Evolutionary conservation across 2,888 invertebrate genomes (phyloP), one percentile per base, ranked within the genome.

Genomic region (Daptonema setosum): DNA sequence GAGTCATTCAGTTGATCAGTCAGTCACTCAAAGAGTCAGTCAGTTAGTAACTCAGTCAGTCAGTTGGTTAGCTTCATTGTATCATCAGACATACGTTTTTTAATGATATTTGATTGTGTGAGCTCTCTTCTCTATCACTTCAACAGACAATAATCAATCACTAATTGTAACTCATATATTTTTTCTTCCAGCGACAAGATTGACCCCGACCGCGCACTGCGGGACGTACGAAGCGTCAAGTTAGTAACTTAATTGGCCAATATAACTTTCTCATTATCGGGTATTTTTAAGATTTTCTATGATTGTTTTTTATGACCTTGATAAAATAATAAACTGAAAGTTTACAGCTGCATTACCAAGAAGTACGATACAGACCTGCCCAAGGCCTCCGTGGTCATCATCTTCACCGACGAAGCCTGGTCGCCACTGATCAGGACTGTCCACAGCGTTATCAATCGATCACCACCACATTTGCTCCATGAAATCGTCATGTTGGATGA

Each of bases 401-500:
- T 87, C 61, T 90, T 87, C 75, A 85, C 81, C 70, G 86, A 90
- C 71, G 88, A 90, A 72, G 85, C 86, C 0, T 87, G 83, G 76
- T 84, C 85, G 52, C 81, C 85, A 45, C 76, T 87, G 48, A 67
- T 87, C 45, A 73, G 87, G 58, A 88, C 87, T 0, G 79, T 87
- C n/a, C 83, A 85, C 78, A 85, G 85, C 69, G 85, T 87, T n/a
- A 74, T 88, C 55, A 82, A 84, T 69, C 75, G 81, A 72, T 81
- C 80, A 65, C 83, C 79, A 41, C 76, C 74, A 62, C 76, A 73
- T 60, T 78, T 83, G 66, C 75, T 95, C 20, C 82, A 86, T 69
- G 91, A 95, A 75, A 83, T 95, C 58, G 83, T 95, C 66, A 75
- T 95, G 14, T 83, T 93, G n/a, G 91, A 95, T 70, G 93, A 95